A percentile compares a stretch with the other conserved stretches of the same genome.
Evolutionary conservation across 1,140 invertebrate species (phyloP).

Genomic region (Drosophila suzukii): DNA sequence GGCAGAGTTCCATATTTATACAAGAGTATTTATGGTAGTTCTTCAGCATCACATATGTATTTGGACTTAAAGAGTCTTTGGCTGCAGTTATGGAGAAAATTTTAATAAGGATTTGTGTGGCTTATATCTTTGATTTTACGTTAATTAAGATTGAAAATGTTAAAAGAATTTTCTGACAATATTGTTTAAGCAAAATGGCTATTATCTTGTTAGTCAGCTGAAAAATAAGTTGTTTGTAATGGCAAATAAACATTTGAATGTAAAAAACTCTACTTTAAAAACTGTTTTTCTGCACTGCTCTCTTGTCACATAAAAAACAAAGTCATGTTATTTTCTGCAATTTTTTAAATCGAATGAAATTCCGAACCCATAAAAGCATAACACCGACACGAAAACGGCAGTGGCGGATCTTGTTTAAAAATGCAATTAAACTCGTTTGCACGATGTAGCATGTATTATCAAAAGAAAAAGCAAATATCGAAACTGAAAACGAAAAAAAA

Average conservation of each 20-base stretch:
- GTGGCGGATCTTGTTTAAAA: slow-evolving; percentile 12
- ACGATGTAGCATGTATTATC: slow-evolving; percentile 21
- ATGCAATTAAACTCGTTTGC: slow-evolving; percentile 46
- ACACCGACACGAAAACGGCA: background rate
- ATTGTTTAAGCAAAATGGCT: background rate
- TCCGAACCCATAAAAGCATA: background rate
- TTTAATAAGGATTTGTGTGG: background rate
- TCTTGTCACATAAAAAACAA: too few species aligned
- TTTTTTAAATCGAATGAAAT: background rate
- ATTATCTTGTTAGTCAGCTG: background rate
- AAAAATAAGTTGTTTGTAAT: too few species aligned
- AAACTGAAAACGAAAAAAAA: slow-evolving; percentile 18
- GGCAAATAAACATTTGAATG: too few species aligned
- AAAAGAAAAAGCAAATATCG: slow-evolving; percentile 24
- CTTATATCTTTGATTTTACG: background rate
- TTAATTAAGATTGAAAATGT: background rate
- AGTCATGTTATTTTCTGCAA: background rate
- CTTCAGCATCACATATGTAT: slow-evolving; percentile 24
- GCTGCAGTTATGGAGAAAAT: background rate
- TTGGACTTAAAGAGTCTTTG: background rate
- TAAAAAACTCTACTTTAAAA: background rate
- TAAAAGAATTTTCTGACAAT: too few species aligned
- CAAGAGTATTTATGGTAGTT: slow-evolving; percentile 12
- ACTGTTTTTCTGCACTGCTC: background rate
- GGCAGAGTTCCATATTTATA: slow-evolving; percentile 6